These are phyloP conservation scores for Isotomurus palustris DNA, from an alignment of 2,888 invertebrate species.

Conservation along the genomic window DNA sequence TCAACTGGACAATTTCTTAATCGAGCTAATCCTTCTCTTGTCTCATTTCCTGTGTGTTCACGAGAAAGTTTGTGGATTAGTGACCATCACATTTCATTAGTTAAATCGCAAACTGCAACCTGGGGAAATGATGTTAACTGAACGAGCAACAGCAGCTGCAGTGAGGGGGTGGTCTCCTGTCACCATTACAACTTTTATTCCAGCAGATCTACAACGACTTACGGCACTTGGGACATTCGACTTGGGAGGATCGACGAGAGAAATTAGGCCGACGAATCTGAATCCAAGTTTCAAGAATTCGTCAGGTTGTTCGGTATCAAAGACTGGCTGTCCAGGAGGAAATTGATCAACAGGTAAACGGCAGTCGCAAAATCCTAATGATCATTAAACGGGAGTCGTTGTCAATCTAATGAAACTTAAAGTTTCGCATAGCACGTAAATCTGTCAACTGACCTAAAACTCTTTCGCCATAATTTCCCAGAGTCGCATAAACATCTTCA, in stretches of 20 bases:
- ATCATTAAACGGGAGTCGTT: neutral
- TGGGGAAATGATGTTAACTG: conserved; percentile 90
- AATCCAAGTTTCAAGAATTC: conserved; percentile 65
- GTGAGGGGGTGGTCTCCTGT: conserved; percentile 68
- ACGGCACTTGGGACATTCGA: conserved; percentile 64
- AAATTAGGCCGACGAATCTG: conserved; percentile 62
- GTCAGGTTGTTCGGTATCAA: conserved; percentile 56
- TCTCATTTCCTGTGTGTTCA: conserved; percentile 47
- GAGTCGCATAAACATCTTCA: conserved; percentile 64
- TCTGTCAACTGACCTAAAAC: conserved; percentile 57
- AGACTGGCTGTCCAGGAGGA: conserved; percentile 56
- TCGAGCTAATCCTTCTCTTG: conserved; percentile 53
- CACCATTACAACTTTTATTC: conserved; percentile 72
- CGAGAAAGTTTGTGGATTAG: neutral
- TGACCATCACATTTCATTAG: neutral
- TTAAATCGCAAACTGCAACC: conserved; percentile 52
- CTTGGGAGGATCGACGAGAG: conserved; percentile 69
- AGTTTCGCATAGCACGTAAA: neutral
- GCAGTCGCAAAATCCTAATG: conserved; percentile 52
- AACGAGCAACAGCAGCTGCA: conserved; percentile 62
- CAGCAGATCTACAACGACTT: conserved; percentile 65
- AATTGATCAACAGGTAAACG: conserved; percentile 51
- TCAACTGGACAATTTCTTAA: conserved; percentile 49
- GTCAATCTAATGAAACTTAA: neutral
- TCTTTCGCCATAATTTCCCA: conserved; percentile 80